A percentile compares a stretch with the other conserved stretches of the same genome.
Conservation (phyloP, 2,888 invertebrate species). For the Didymodactylos carnosus region DNA sequence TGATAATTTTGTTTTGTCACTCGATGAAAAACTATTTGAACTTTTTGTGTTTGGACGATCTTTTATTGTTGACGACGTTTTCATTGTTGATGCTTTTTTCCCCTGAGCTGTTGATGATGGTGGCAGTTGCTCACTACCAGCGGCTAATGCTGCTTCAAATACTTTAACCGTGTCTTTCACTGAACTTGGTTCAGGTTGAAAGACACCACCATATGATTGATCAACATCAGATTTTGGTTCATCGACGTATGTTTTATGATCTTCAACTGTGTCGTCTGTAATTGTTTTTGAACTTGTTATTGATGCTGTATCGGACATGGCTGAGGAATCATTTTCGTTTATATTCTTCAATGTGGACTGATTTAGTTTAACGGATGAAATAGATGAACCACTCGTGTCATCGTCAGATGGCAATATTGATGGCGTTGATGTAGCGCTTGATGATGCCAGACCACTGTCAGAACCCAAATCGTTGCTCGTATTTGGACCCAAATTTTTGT, state of each 20-base stretch:
- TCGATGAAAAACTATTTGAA: neutral
- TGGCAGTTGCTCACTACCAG: neutral
- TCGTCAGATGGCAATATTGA: neutral
- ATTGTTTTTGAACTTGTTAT: too few relatives aligned
- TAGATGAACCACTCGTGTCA: neutral
- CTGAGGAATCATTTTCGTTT: neutral
- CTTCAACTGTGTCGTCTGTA: too few relatives aligned
- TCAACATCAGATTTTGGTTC: too few relatives aligned
- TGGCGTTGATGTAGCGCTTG: neutral
- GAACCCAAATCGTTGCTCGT: neutral
- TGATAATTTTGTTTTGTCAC: too few relatives aligned
- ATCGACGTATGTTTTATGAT: too few relatives aligned
- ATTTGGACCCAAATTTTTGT: too few relatives aligned
- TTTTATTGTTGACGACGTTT: neutral
- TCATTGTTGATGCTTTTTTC: too few relatives aligned
- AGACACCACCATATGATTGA: too few relatives aligned
- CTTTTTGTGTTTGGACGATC: neutral
- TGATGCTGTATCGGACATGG: neutral
- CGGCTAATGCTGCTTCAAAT: neutral
- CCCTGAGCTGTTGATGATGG: neutral
- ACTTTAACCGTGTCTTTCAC: neutral
- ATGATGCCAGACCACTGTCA: neutral
- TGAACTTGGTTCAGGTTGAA: neutral
- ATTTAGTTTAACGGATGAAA: neutral
- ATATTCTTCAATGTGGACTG: too few relatives aligned